phyloP scores from a whole-genome alignment of 2,113 vertebrate genomes.

The Gavia stellata region DNA sequence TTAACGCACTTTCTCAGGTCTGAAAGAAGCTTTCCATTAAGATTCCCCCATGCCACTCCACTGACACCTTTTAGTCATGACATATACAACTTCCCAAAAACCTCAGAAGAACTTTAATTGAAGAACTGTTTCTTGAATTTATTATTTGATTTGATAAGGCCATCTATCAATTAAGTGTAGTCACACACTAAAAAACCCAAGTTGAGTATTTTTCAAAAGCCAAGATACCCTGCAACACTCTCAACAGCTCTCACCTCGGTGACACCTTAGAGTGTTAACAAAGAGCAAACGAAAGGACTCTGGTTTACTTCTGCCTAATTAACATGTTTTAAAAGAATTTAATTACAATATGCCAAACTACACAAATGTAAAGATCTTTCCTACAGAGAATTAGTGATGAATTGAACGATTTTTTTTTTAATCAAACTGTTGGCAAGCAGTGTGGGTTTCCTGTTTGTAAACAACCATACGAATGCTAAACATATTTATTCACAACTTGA shows the following conservation, averaged over 20 bases:
- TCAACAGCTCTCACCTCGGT: not conserved
- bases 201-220: not conserved
- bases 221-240: not conserved
- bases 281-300: conserved; percentile 32
- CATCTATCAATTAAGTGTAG: not conserved
- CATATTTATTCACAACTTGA: conserved; percentile 75
- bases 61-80: not conserved
- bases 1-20: not conserved
- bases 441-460: conserved; percentile 68
- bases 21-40: not conserved
- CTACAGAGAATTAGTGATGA: conserved; percentile 67
- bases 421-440: conserved; percentile 69
- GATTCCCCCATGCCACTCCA: not conserved
- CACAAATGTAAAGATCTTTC: conserved; percentile 66
- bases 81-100: not conserved
- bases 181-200: not conserved
- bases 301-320: conserved; percentile 63
- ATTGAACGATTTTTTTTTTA: conserved; percentile 59
- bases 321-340: conserved; percentile 69
- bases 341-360: conserved; percentile 65
- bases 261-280: conserved; percentile 1
- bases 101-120: not conserved
- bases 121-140: not conserved
- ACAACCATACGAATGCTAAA: conserved; percentile 69
- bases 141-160: not conserved